Base-by-base conservation (phyloP, 2,888 invertebrate species). In the Philhelius pedissequus region DNA sequence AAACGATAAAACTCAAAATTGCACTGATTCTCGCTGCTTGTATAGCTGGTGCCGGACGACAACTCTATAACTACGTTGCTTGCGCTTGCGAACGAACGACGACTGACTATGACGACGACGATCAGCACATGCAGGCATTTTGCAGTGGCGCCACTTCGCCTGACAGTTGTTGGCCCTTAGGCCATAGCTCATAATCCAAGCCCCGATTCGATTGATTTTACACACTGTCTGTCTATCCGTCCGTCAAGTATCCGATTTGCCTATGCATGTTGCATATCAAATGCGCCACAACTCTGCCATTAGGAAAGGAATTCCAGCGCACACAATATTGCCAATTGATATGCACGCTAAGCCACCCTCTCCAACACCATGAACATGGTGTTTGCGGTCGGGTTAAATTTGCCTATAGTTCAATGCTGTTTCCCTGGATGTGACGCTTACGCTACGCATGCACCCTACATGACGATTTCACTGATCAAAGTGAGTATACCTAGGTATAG, bases 191-290 rank as follows among this genome's bases (percentile, higher is more conserved):
- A 80, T 84, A 84, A 71, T 60, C 54, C 79, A 80, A 84, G 70
- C 66, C 60, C 70, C 84, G 68, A 75, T 64, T 80, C 70, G 70
- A 84, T 80, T 84, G 80, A 84, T 80, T 83, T 84, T 84, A 80
- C 80, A 84, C 84, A 80, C 75, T 76, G 84, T 75, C 80, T 84
- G 84, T 84, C 84, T 84, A 84, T 80, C 84, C 80, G 84, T 84
- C 84, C 70, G 80, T 84, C 84, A 84, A 84, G 80, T 84, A 84
- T 84, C 80, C 84, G 80, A 84, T 80, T 84, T 76, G 84, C 75
- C 84, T 80, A 84, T 80, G 84, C 84, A 76, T 27, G 60, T 70
- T 71, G 84, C 74, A 84, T 84, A 84, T 68, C 75, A 84, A 84
- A 80, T 84, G 58, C 27, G 71, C 64, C 40, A 69, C 45, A 52